Evolutionary conservation across 2,797 vertebrate species (phyloP).

Genomic region (Alca torda): DNA sequence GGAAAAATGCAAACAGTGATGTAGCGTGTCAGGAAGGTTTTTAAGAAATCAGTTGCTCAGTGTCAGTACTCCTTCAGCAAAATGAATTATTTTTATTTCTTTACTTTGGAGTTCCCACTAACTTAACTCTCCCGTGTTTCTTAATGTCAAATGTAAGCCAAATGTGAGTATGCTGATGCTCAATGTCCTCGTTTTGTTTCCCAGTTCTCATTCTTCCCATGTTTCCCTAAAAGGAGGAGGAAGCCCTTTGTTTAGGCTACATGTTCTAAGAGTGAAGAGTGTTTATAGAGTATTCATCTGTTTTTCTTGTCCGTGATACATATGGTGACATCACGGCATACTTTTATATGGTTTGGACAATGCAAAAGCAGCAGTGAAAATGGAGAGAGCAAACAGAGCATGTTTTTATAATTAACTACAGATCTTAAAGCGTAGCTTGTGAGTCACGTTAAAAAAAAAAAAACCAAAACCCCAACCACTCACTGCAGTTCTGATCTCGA

Average conservation of each 20-base stretch:
- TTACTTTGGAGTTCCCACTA: conserved; percentile 5
- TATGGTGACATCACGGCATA: conserved; percentile 71
- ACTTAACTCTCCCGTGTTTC: conserved; percentile 20
- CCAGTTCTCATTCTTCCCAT: conserved; percentile 58
- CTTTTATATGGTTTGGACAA: conserved; percentile 64
- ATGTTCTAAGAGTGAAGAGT: conserved; percentile 62
- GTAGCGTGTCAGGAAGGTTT: background rate
- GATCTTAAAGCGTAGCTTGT: background rate
- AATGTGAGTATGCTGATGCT: conserved; percentile 5
- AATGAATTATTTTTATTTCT: background rate
- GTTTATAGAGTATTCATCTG: conserved; percentile 75
- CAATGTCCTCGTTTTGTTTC: conserved; percentile 41
- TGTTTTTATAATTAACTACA: conserved; percentile 72
- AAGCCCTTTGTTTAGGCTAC: conserved; percentile 78
- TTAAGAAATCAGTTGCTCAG: conserved; percentile 3
- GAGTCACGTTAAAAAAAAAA: background rate
- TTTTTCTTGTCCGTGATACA: conserved; percentile 65
- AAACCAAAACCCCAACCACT: background rate
- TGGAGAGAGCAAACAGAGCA: conserved; percentile 34
- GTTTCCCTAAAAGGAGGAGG: conserved; percentile 58
- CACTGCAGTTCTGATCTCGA: background rate
- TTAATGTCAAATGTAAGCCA: conserved; percentile 59
- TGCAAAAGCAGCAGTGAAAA: conserved; percentile 52
- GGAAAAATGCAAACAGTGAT: background rate
- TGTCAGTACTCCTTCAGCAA: background rate